Evolutionary conservation across 1,140 invertebrate species (phyloP), one percentile per base, ranked within the genome.

Genomic region (Kradibia gibbosae): DNA sequence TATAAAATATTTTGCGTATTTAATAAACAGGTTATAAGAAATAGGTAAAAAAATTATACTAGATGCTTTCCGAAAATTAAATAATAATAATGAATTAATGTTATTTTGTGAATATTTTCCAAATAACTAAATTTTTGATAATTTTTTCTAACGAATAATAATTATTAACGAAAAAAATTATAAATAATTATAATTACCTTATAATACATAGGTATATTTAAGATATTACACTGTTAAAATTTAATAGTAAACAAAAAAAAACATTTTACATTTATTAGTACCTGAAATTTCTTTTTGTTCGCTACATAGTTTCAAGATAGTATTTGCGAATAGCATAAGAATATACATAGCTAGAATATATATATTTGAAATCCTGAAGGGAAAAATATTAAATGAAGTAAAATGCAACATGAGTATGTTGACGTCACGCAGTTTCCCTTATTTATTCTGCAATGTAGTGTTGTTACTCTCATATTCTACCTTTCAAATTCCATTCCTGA

Each of bases 361-460:
- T 39, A 62, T 17, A 22, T 60, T 45, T 53, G 22, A 60, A 39
- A 11, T 65, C 5, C 60, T 36, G 25, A 65, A 76, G 34, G 15
- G n/a, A 50, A 78, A 78, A 78, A 78, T 25, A 71, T 28, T 36
- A 45, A 78, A 15, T 4, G 25, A 70, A 45, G 34, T 1, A 62
- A 62, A 80, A 36, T 17, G 60, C 17, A 34, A 17, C 48, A 55
- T 20, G 53, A 79, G 36, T 36, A 13, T 39, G 60, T 75, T 65
- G 55, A 74, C 71, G 50, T 17, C n/a, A 22, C 15, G 22, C 28
- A 74, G 45, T 74, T 65, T 75, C 31, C 60, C 48, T 75, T 81
- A 81, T 81, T 81, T 81, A 75, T 81, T 53, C 72, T 36, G 55
- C 3, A n/a, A 67, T 50, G 53, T 62, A 17, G 48, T 28, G 71